These are phyloP conservation scores for Nothoprocta perdicaria DNA, from an alignment of 2,113 vertebrate genomes.

Conservation along the genomic window DNA sequence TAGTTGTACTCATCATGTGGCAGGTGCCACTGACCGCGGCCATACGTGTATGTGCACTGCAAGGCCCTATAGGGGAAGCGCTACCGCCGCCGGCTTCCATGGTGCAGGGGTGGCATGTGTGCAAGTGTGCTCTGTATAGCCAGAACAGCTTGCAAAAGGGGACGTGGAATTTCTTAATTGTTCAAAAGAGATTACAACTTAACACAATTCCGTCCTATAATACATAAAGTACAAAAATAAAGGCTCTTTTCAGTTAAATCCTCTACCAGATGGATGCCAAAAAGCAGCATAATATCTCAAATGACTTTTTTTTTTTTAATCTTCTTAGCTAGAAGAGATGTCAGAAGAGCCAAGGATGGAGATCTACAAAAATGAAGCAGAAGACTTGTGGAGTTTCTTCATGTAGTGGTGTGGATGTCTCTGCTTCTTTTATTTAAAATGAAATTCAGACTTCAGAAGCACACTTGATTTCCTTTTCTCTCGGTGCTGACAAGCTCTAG, in stretches of 20 bases:
- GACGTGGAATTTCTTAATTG: not conserved
- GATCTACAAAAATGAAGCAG: not conserved
- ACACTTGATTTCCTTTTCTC: constrained; percentile 31
- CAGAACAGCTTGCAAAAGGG: not conserved
- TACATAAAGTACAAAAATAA: constrained; percentile 32
- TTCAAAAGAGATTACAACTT: constrained; percentile 37
- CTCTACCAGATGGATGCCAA: constrained; percentile 41
- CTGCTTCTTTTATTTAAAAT: constrained; percentile 38
- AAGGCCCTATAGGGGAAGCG: not conserved
- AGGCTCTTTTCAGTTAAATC: constrained; percentile 55
- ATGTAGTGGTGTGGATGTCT: constrained; percentile 7
- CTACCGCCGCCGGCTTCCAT: not conserved
- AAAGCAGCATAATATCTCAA: constrained; percentile 32
- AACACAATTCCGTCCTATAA: constrained; percentile 30
- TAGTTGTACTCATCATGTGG: not conserved
- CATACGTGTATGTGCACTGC: not conserved
- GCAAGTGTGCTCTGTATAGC: not conserved
- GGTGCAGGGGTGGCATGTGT: not conserved
- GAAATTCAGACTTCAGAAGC: constrained; percentile 28
- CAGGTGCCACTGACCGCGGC: not conserved
- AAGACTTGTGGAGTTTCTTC: constrained; percentile 28
- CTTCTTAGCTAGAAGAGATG: constrained; percentile 51
- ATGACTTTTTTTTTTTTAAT: constrained; percentile 49
- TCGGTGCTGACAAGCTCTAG: constrained; percentile 33
- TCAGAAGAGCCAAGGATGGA: constrained; percentile 17